Base-by-base conservation (phyloP, 2,888 invertebrate species). In the Teinopalpus imperialis region DNA sequence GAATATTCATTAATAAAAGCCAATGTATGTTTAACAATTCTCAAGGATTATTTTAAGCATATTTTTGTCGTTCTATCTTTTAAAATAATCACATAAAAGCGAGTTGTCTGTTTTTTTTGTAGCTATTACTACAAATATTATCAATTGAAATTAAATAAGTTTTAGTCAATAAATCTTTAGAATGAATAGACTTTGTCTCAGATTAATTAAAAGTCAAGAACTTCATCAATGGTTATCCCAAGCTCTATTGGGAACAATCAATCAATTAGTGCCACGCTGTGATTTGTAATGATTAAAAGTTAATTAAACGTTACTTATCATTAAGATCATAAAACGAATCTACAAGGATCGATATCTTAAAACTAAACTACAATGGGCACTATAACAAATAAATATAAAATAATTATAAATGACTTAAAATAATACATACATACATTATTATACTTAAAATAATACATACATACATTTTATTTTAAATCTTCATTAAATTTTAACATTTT, bases 191-290 rank as follows among this genome's bases (percentile, higher is more conserved):
- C n/a, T 43, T 43, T 29, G 21, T 35, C n/a, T 21, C 9, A 13
- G 13, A 21, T 43, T 35, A 37, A 44, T 37, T 37, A 44, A 16
- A 31, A 41, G 23, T 16, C 16, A 36, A 24, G 30, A 16, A 8
- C 21, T 37, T 30, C 30, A 31, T 37, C 24, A 44, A 44, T 37
- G 23, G 23, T 21, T 39, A 45, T 39, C 27, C 21, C 21, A 39
- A 39, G 32, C 39, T 45, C 18, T 45, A 31, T 32, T 39, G 24
- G 32, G 26, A 53, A 64, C 70, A 59, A 76, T 81, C 74, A 66
- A 81, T 82, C 77, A 72, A 68, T 54, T 53, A 63, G 61, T 63
- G 66, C 62, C 76, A 75, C 57, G 76, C 75, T 79, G 78, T 7
- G 76, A 58, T 53, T 49, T 48, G 50, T 66, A 66, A 67, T 64